Base-by-base conservation (phyloP, 2,113 vertebrate species). In the Corythaeola cristata region DNA sequence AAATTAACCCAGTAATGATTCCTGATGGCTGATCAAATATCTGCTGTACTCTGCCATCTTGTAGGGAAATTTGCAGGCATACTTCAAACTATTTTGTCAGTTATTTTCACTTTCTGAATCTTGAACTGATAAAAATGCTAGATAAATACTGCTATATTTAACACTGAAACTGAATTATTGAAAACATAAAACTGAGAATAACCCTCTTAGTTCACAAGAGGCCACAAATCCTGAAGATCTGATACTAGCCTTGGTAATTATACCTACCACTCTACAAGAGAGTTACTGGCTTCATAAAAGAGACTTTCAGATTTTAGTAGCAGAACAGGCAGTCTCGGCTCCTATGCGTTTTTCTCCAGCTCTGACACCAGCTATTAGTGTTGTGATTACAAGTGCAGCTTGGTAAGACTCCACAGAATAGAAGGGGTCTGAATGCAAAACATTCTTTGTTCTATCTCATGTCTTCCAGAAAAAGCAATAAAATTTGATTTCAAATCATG, bases 1-100 rank as follows among this genome's bases (percentile, higher is more conserved):
- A 92, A 60, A 97, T 97, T 93, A 95, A 95, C 27, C 53, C 75
- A 73, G 32, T 78, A 89, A 85, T 82, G 77, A 94, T 92, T 73
- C 66, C 41, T 90, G 50, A 87, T 89, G 84, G 67, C 74, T 69
- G 94, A 91, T 87, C 88, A 92, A 87, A 41, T 93, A 33, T 94
- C 92, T 82, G 22, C 76, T 64, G 14, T 59, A 56, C 81, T 72
- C 39, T 93, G 50, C 37, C 26, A n/a, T 78, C 26, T 75, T 79
- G 24, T 9, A 76, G 35, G 44, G 35, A 87, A 44, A 78, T 52
- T 59, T 55, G 9, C 17, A 81, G 52, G 9, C 41, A 66, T 24
- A 10, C 15, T 67, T 86, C 73, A 26, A 49, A 60, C 4, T 64
- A 26, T 62, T 89, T 64, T 50, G 23, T 75, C 33, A 60, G 22